phyloP scores from a whole-genome alignment of 2,888 invertebrate species.

The Liopterus haemorrhoidalis region DNA sequence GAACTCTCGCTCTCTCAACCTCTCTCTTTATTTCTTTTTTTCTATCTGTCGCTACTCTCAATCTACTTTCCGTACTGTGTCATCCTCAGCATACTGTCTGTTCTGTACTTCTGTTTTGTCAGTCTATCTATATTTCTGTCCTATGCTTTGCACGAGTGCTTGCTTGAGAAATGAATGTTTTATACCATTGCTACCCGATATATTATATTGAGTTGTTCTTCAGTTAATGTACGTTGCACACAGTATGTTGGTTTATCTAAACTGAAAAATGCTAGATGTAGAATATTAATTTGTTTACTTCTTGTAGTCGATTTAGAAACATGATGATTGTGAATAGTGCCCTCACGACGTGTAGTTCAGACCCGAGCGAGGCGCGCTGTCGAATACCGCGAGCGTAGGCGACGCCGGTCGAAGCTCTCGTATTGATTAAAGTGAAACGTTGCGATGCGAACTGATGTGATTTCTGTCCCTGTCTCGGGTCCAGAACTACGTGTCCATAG shows the following conservation, averaged over 20 bases:
- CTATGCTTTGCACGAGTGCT: slow-evolving; percentile 7
- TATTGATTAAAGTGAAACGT: too few relatives aligned
- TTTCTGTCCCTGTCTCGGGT: too few relatives aligned
- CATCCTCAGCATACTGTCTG: slow-evolving; percentile 1
- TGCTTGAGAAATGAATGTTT: slow-evolving; percentile 11
- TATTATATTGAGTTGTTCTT: too few relatives aligned
- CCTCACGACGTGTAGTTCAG: neutral
- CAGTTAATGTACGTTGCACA: too few relatives aligned
- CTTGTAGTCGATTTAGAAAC: too few relatives aligned
- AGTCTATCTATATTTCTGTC: too few relatives aligned
- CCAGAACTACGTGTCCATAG: too few relatives aligned
- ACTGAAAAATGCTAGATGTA: too few relatives aligned
- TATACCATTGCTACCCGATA: neutral
- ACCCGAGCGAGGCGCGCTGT: slow-evolving; percentile 2
- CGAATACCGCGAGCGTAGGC: slow-evolving; percentile 1
- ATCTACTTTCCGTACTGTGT: neutral
- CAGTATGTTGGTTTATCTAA: too few relatives aligned
- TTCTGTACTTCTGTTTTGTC: slow-evolving; percentile 1
- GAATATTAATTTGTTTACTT: too few relatives aligned
- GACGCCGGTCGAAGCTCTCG: slow-evolving; percentile 11
- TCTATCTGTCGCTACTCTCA: slow-evolving; percentile 8
- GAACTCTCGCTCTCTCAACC: slow-evolving; percentile 16
- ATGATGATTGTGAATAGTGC: neutral
- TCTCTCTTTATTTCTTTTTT: slow-evolving; percentile 9
- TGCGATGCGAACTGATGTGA: too few relatives aligned